Conservation (phyloP, 1,140 invertebrate genomes). For the Drosophila bipectinata region DNA sequence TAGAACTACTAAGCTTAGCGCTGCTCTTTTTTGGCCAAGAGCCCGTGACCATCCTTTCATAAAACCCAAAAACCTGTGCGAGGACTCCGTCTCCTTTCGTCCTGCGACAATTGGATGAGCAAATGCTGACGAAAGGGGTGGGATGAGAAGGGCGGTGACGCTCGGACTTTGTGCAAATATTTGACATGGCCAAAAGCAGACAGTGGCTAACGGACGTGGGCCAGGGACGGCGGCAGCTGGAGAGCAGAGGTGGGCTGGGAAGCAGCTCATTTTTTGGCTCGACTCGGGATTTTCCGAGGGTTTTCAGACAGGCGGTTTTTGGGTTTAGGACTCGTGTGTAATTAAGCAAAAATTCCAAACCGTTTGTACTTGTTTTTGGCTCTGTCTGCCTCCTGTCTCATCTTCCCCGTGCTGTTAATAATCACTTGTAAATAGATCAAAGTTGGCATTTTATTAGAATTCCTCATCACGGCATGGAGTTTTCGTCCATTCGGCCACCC, state of each 20-base stretch:
- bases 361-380: conserved; percentile 52
- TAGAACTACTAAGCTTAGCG: not conserved
- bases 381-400: conserved; percentile 3
- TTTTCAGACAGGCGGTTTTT: not conserved
- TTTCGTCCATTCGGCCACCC: conserved; percentile 13
- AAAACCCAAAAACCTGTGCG: conserved; percentile 13
- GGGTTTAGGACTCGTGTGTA: conserved; percentile 59
- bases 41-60: not conserved
- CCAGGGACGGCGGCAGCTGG: no score
- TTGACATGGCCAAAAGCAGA: conserved; percentile 68
- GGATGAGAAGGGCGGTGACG: conserved; percentile 3
- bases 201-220: conserved; percentile 14
- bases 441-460: conserved; percentile 73
- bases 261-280: conserved; percentile 68
- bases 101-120: conserved; percentile 51
- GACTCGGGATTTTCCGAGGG: conserved; percentile 45
- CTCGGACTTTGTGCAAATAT: conserved; percentile 74
- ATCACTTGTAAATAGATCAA: conserved; percentile 79
- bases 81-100: conserved; percentile 33
- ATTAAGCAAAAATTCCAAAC: conserved; percentile 77
- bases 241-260: conserved; percentile 1
- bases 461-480: conserved; percentile 18
- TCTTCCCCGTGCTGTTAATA: conserved; percentile 55
- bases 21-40: conserved; percentile 65
- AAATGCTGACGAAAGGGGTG: conserved; percentile 51